These are phyloP conservation scores for Clivina fossor DNA, from an alignment of 2,888 invertebrate species.

Conservation along the genomic window DNA sequence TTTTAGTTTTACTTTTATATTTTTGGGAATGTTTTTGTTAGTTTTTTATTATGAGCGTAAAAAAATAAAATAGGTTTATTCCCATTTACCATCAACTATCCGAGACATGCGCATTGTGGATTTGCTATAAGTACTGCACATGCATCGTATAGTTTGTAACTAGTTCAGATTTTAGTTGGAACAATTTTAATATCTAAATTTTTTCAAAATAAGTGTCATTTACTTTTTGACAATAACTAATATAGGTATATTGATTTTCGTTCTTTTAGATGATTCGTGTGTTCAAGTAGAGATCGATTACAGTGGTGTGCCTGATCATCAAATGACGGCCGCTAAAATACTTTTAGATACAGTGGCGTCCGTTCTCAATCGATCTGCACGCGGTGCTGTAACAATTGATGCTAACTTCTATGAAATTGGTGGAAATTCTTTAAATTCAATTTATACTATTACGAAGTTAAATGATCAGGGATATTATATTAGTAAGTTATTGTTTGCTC, in stretches of 20 bases:
- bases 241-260: too few species aligned
- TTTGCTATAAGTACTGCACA: too few species aligned
- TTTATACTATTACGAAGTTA: constrained; percentile 76
- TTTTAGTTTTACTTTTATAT: background rate
- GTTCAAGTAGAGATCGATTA: constrained; percentile 68
- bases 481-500: constrained; percentile 54
- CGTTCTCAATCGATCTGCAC: constrained; percentile 67
- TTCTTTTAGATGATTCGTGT: constrained; percentile 55
- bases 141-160: too few species aligned
- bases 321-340: constrained; percentile 64
- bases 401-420: constrained; percentile 84
- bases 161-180: too few species aligned
- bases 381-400: constrained; percentile 62
- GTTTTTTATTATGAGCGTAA: too few species aligned
- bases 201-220: background rate
- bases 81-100: too few species aligned
- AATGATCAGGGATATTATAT: constrained; percentile 77
- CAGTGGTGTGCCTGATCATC: constrained; percentile 60
- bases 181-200: too few species aligned
- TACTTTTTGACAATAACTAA: too few species aligned
- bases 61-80: too few species aligned
- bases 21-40: too few species aligned
- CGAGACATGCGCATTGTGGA: too few species aligned
- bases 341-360: constrained; percentile 75
- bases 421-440: constrained; percentile 84